phyloP scores from a whole-genome alignment of 2,888 invertebrate species.

The Chorisops tibialis region DNA sequence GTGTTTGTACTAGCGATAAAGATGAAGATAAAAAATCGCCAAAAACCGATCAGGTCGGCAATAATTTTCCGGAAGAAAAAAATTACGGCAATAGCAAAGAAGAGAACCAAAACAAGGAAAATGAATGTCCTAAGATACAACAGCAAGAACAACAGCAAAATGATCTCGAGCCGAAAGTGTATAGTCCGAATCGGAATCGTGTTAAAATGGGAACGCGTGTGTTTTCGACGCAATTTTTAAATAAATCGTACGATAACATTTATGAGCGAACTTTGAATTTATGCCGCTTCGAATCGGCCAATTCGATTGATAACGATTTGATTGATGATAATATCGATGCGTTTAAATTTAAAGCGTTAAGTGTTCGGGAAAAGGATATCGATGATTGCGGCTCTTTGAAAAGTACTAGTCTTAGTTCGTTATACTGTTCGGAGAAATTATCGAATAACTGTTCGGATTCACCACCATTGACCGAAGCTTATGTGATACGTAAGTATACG shows the following conservation, averaged over 20 bases:
- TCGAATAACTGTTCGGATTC: constrained; percentile 20
- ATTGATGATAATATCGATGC: constrained; percentile 6
- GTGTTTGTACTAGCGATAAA: not conserved
- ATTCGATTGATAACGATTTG: constrained; percentile 22
- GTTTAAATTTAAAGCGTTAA: not conserved
- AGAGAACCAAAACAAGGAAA: constrained; percentile 65
- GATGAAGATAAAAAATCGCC: not conserved
- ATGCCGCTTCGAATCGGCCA: constrained; percentile 26
- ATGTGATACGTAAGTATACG: constrained; percentile 35
- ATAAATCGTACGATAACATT: constrained; percentile 37
- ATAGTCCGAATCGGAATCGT: constrained; percentile 60
- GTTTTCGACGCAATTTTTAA: constrained; percentile 47
- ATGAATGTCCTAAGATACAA: constrained; percentile 57
- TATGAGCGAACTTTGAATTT: constrained; percentile 31
- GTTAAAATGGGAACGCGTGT: constrained; percentile 74
- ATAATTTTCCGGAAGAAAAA: not conserved
- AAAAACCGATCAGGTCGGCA: not conserved
- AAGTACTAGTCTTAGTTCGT: constrained; percentile 32
- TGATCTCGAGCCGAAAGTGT: constrained; percentile 37
- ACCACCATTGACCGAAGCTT: constrained; percentile 27
- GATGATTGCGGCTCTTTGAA: constrained; percentile 28
- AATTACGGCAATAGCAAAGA: constrained; percentile 42
- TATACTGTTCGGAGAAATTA: constrained; percentile 22
- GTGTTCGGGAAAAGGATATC: not conserved
- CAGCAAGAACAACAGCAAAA: constrained; percentile 13